These are phyloP conservation scores for Eciton burchellii DNA, from an alignment of 1,140 invertebrate genomes.

Conservation along the genomic window DNA sequence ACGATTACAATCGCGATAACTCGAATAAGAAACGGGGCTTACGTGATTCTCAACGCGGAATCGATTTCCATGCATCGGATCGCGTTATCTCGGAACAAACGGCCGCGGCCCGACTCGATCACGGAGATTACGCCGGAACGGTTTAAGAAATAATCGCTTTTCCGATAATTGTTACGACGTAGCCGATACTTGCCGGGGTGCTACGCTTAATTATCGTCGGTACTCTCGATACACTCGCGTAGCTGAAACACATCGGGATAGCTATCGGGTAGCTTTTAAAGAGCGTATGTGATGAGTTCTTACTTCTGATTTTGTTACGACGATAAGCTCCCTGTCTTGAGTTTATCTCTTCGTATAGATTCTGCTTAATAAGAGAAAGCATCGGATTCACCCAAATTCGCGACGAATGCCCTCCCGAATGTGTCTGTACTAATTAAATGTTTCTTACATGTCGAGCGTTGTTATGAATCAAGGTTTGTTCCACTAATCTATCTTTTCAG, in stretches of 20 bases:
- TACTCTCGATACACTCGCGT: slow-evolving; percentile 18
- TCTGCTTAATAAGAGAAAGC: slow-evolving; percentile 19
- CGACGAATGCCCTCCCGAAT: slow-evolving; percentile 37
- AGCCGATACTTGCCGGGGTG: neutral
- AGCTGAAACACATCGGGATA: neutral
- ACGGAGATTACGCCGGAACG: neutral
- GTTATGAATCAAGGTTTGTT: slow-evolving; percentile 49
- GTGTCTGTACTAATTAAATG: slow-evolving; percentile 40
- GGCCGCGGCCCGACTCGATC: slow-evolving; percentile 2
- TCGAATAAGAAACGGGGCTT: slow-evolving; percentile 33
- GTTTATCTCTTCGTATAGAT: slow-evolving; percentile 30
- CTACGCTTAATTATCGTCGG: slow-evolving; percentile 39
- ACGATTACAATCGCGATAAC: slow-evolving; percentile 25
- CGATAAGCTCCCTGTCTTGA: slow-evolving; percentile 24
- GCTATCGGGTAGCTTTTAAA: slow-evolving; percentile 6
- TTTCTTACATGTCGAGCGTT: slow-evolving; percentile 59
- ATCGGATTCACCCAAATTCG: neutral
- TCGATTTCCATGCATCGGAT: slow-evolving; percentile 40
- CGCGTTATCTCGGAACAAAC: slow-evolving; percentile 22
- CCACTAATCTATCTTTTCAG: slow-evolving; percentile 38
- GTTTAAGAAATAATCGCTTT: slow-evolving; percentile 38
- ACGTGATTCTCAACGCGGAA: slow-evolving; percentile 20
- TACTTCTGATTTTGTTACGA: slow-evolving; percentile 22
- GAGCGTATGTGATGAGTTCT: slow-evolving; percentile 29
- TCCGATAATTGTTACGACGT: slow-evolving; percentile 11